These are phyloP conservation scores for Spheniscus mendiculus DNA, from an alignment of 2,113 vertebrate species.

Conservation along the genomic window DNA sequence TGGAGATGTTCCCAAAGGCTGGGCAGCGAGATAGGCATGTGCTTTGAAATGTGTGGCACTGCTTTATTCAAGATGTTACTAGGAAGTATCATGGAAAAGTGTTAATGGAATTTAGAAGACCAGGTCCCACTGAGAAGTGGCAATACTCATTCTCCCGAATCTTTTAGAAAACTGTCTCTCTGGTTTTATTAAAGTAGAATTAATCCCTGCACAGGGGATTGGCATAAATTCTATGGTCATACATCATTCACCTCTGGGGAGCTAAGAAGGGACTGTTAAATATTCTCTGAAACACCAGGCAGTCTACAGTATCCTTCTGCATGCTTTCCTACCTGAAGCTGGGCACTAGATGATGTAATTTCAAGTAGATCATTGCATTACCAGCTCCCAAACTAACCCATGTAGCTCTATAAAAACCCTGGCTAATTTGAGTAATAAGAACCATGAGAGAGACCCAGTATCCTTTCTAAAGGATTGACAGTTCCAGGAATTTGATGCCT, in stretches of 20 bases:
- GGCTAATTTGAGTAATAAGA: background rate
- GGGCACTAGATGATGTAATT: background rate
- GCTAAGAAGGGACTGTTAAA: background rate
- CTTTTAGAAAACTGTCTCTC: background rate
- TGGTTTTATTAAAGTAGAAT: background rate
- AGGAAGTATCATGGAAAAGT: background rate
- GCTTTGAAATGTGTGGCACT: background rate
- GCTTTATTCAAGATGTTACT: background rate
- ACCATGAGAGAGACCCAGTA: background rate
- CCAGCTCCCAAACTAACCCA: background rate
- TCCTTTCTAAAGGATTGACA: background rate
- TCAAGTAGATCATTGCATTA: background rate
- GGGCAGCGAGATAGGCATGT: background rate
- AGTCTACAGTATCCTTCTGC: background rate
- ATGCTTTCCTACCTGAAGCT: background rate
- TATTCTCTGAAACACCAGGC: background rate
- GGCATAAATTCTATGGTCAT: background rate
- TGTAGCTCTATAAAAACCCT: background rate
- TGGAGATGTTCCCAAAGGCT: background rate
- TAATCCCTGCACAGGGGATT: background rate
- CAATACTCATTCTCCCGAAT: too few relatives aligned
- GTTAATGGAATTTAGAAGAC: background rate
- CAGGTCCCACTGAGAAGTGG: background rate
- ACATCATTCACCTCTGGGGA: background rate
- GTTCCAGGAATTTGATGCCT: background rate